Base-by-base conservation (phyloP, 2,888 invertebrate genomes). In the Dilophus febrilis region DNA sequence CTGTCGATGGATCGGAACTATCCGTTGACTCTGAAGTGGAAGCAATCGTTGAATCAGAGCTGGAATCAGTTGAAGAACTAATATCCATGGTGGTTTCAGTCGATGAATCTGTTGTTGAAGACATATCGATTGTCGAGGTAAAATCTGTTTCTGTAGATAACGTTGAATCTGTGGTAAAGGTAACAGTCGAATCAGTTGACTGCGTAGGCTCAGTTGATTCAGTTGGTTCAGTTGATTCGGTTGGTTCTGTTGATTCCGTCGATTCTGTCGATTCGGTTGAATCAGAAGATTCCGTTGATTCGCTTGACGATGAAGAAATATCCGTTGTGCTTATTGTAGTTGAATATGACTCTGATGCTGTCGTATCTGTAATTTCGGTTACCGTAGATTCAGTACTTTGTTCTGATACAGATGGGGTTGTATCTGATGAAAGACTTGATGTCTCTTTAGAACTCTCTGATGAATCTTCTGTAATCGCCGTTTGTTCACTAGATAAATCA, bases 191-290 rank as follows among this genome's bases (percentile, higher is more conserved):
- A 8, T 48, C 47, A 4, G 48, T 46, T 22, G 44, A 46, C 39
- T 50, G 50, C 6, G 49, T 49, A 26, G 49, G 44, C 11, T 35
- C 46, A 14, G 51, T 47, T 32, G 46, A 44, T 42, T 46, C 45
- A 4, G 47, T 43, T 8, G 19, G 40, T 8, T 48, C 47, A 4
- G 48, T 46, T 22, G 44, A 46, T 40, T 50, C 51, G 6, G 49
- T 49, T 22, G 49, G 44, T 11, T 35, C 46, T 16, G 51, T 47
- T 32, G 46, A 44, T 17, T 41, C 46, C n/a, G 43, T 40, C 7
- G 41, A 38, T 36, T 48, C 50, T 14, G 49, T 45, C 26, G 46
- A 42, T 18, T 43, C 41, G 12, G 35, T 39, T 11, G 43, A 28
- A 17, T 42, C 45, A 35, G 40, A 14, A 4, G 37, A 19, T 16